phyloP scores from a whole-genome alignment of 2,888 invertebrate species.

The Pheosia gnoma region DNA sequence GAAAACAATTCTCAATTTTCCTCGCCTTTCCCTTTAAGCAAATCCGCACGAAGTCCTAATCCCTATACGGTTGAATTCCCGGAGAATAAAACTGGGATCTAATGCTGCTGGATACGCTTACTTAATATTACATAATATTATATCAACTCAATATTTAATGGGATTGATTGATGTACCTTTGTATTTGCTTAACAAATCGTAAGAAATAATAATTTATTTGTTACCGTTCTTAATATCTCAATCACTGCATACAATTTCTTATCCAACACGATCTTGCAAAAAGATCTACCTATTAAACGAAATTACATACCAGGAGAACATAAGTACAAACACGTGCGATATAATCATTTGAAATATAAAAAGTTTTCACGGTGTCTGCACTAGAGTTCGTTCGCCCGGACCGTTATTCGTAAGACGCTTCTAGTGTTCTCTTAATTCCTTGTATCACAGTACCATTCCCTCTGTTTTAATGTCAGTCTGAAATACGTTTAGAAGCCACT shows the following conservation, averaged over 20 bases:
- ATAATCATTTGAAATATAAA: constrained; percentile 33
- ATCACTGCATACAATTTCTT: constrained; percentile 25
- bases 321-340: constrained; percentile 33
- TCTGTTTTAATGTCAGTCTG: constrained; percentile 56
- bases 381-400: constrained; percentile 33
- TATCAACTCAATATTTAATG: too few species aligned
- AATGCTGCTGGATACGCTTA: constrained; percentile 52
- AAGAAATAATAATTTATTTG: too few species aligned
- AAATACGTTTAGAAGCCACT: constrained; percentile 56
- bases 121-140: too few species aligned
- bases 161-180: too few species aligned
- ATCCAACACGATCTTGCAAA: constrained; percentile 29
- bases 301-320: constrained; percentile 25
- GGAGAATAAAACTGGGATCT: constrained; percentile 57
- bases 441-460: constrained; percentile 49
- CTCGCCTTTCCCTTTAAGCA: constrained; percentile 70
- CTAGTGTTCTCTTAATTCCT: constrained; percentile 37
- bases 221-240: constrained; percentile 29
- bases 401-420: constrained; percentile 26
- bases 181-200: too few species aligned
- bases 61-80: constrained; percentile 69
- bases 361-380: constrained; percentile 38
- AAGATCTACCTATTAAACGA: constrained; percentile 36
- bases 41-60: constrained; percentile 77
- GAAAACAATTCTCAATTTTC: constrained; percentile 77